These are phyloP conservation scores for Chrysotoxum bicinctum DNA, from an alignment of 2,888 invertebrate species.

Conservation along the genomic window DNA sequence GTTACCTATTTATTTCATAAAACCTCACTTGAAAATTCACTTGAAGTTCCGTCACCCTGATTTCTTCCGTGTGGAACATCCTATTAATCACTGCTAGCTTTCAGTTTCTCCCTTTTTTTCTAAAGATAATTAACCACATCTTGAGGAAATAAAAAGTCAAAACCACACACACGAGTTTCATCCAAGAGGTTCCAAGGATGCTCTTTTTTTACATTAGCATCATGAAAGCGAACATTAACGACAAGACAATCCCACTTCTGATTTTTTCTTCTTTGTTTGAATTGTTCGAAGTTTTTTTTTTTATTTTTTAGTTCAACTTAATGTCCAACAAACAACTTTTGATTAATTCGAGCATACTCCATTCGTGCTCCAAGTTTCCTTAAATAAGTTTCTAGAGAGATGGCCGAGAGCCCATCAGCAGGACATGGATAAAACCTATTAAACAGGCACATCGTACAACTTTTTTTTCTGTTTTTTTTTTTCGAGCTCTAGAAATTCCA, in stretches of 20 bases:
- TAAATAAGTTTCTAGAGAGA: not conserved
- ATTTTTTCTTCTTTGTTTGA: not conserved
- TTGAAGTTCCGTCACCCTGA: too few relatives aligned
- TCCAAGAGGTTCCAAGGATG: too few relatives aligned
- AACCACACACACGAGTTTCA: too few relatives aligned
- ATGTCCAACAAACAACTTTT: conserved; percentile 56
- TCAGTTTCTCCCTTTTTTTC: too few relatives aligned
- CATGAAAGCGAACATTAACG: conserved; percentile 50
- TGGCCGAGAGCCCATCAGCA: not conserved
- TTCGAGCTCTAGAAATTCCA: conserved; percentile 29
- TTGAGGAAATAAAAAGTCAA: too few relatives aligned
- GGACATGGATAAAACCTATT: conserved; percentile 47
- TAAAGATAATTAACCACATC: too few relatives aligned
- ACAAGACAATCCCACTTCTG: conserved; percentile 8
- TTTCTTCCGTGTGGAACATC: too few relatives aligned
- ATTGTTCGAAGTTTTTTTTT: not conserved
- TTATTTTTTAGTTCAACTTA: not conserved
- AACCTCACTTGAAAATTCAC: too few relatives aligned
- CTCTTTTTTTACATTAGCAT: conserved; percentile 11
- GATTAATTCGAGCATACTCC: conserved; percentile 44
- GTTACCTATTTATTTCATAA: too few relatives aligned
- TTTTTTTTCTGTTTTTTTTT: not conserved
- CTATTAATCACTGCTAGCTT: too few relatives aligned
- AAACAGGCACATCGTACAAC: conserved; percentile 32
- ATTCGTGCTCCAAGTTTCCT: not conserved